These are phyloP conservation scores for Drosophila mimetica DNA, from an alignment of 2,888 invertebrate species.

Conservation along the genomic window DNA sequence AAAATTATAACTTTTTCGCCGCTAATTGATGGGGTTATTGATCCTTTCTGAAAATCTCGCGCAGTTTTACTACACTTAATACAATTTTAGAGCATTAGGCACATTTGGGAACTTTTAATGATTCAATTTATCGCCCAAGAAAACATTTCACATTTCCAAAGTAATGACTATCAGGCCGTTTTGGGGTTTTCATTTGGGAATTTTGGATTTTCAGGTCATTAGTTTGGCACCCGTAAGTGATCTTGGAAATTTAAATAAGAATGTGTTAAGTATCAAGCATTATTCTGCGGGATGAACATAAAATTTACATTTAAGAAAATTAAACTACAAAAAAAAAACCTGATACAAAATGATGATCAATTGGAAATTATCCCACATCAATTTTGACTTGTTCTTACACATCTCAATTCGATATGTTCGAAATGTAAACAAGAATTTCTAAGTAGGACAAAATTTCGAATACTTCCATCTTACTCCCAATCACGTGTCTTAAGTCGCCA, in stretches of 20 bases:
- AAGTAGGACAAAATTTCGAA: no score
- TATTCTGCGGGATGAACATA: neutral
- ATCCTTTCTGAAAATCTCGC: conserved; percentile 8
- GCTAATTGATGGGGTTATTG: conserved; percentile 34
- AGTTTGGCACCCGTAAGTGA: neutral
- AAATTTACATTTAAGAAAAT: no score
- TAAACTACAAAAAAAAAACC: no score
- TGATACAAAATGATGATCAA: no score
- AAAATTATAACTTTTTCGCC: conserved; percentile 25
- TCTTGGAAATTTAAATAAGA: neutral
- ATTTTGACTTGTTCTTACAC: no score
- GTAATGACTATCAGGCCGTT: conserved; percentile 14
- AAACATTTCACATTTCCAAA: conserved; percentile 19
- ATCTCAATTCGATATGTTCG: no score
- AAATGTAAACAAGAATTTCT: no score
- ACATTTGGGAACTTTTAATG: conserved; percentile 21
- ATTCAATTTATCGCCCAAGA: conserved; percentile 26
- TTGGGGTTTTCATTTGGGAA: neutral
- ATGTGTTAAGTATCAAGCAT: neutral
- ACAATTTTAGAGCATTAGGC: conserved; percentile 15
- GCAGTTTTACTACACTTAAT: conserved; percentile 3
- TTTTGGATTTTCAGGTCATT: neutral
- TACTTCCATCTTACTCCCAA: no score
- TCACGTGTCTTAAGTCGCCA: no score
- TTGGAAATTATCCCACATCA: no score